Conservation (phyloP, 2,888 invertebrate genomes). For the Vanessa cardui region DNA sequence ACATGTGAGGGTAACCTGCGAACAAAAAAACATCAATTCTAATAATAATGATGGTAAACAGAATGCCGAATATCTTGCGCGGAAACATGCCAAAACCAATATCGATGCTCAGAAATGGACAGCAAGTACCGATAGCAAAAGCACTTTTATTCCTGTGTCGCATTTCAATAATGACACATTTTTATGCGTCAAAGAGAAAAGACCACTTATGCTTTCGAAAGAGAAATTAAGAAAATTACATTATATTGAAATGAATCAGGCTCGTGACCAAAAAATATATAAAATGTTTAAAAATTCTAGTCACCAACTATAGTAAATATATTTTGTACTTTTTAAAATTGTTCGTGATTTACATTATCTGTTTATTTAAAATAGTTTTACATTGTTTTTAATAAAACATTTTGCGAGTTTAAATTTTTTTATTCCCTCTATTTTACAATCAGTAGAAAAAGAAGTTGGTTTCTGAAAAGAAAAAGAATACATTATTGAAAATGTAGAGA, state of each 20-base stretch:
- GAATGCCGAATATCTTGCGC: constrained; percentile 53
- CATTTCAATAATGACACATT: constrained; percentile 18
- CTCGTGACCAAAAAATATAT: constrained; percentile 60
- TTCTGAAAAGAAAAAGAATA: constrained; percentile 46
- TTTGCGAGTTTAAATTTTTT: not conserved
- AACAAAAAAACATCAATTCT: constrained; percentile 53
- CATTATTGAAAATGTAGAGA: not conserved
- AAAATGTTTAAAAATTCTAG: constrained; percentile 74
- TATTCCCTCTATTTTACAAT: constrained; percentile 15
- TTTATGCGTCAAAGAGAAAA: constrained; percentile 30
- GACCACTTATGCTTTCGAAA: constrained; percentile 38
- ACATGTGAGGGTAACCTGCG: constrained; percentile 53
- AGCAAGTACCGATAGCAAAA: constrained; percentile 42
- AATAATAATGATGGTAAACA: constrained; percentile 50
- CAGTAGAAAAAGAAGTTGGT: constrained; percentile 46
- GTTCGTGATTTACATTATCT: constrained; percentile 7
- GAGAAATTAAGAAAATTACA: constrained; percentile 52
- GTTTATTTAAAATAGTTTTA: not conserved
- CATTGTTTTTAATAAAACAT: constrained; percentile 1
- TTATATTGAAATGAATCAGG: constrained; percentile 50
- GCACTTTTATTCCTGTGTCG: not conserved
- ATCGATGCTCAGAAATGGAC: constrained; percentile 54
- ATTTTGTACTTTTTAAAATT: constrained; percentile 29
- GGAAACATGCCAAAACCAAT: constrained; percentile 57
- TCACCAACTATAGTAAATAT: constrained; percentile 50